Conservation (phyloP, 2,888 invertebrate genomes). For the Chironomus riparius region DNA sequence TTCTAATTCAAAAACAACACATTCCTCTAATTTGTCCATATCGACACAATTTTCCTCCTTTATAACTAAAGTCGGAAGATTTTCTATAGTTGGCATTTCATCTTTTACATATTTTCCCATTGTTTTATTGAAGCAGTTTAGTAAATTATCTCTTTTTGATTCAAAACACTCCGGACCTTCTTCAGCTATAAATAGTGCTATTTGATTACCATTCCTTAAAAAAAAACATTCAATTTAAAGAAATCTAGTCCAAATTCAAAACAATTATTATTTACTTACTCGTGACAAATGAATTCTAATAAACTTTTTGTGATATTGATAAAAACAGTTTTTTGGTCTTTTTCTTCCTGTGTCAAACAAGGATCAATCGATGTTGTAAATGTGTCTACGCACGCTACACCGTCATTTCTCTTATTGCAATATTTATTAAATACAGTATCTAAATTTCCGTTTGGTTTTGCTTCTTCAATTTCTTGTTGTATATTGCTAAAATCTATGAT, state of each 20-base stretch:
- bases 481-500: conserved; percentile 52
- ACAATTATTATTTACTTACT: conserved; percentile 57
- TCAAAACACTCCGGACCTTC: conserved; percentile 68
- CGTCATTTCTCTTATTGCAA: conserved; percentile 49
- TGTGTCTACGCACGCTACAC: conserved; percentile 48
- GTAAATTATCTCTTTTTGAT: conserved; percentile 50
- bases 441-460: conserved; percentile 59
- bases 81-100: conserved; percentile 41
- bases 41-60: conserved; percentile 43
- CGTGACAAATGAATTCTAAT: conserved; percentile 64
- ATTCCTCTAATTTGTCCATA: conserved; percentile 13
- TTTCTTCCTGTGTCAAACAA: conserved; percentile 56
- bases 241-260: conserved; percentile 65
- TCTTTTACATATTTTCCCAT: conserved; percentile 46
- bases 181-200: conserved; percentile 68
- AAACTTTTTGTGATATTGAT: conserved; percentile 61
- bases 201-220: not conserved
- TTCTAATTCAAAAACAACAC: conserved; percentile 43
- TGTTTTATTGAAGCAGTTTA: conserved; percentile 55
- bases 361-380: conserved; percentile 49
- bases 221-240: not conserved
- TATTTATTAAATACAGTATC: conserved; percentile 66
- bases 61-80: conserved; percentile 52
- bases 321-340: conserved; percentile 50
- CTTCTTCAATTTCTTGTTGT: conserved; percentile 56